Evolutionary conservation across 2,888 invertebrate species (phyloP).

Genomic region (Parnassius glacialis): DNA sequence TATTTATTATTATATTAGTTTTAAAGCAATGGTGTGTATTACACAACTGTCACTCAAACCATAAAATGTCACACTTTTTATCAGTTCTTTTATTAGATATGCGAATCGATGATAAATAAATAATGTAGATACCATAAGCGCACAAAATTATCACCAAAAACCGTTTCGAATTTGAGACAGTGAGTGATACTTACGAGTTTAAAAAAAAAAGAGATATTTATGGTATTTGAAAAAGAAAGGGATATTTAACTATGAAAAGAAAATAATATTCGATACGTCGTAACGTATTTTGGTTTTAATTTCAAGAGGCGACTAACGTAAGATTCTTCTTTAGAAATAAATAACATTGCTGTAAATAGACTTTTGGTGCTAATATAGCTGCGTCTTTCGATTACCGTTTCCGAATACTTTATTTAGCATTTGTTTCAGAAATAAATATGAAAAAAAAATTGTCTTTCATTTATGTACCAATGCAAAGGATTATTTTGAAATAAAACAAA

Average conservation of each 20-base stretch:
- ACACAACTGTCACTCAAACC: constrained; percentile 17
- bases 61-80: constrained; percentile 20
- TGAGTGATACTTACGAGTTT: too few relatives aligned
- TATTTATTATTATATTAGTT: constrained; percentile 22
- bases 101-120: not conserved
- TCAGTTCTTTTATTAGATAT: constrained; percentile 3
- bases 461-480: not conserved
- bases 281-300: too few relatives aligned
- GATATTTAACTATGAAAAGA: too few relatives aligned
- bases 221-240: too few relatives aligned
- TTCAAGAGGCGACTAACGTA: too few relatives aligned
- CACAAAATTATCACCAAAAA: too few relatives aligned
- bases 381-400: not conserved
- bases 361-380: constrained; percentile 19
- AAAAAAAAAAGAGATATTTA: too few relatives aligned
- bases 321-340: too few relatives aligned
- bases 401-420: constrained; percentile 2
- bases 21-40: constrained; percentile 22
- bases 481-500: not conserved
- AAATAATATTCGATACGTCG: too few relatives aligned
- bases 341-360: constrained; percentile 13
- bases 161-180: too few relatives aligned
- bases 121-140: not conserved
- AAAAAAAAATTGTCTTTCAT: constrained; percentile 10
- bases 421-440: constrained; percentile 27